A percentile compares a stretch with the other conserved stretches of the same genome.
Conservation (phyloP, 1,140 invertebrate species). For the Paraescarpia echinospica region DNA sequence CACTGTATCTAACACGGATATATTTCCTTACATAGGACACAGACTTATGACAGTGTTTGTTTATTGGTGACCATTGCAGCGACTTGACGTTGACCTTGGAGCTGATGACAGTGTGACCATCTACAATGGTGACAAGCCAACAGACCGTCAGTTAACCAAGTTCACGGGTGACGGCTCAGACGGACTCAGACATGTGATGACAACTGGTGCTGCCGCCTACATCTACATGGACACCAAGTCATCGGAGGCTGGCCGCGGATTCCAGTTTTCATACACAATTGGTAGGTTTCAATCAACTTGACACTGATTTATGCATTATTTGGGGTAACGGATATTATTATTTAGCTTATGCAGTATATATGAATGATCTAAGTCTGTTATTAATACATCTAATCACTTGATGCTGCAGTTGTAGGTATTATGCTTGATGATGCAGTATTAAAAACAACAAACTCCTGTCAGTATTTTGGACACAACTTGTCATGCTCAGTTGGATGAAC, state of each 20-base stretch:
- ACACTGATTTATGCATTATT: neutral
- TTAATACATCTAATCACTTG: too few relatives aligned
- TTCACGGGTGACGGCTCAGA: neutral
- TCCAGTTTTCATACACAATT: neutral
- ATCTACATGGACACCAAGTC: neutral
- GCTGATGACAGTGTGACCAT: neutral
- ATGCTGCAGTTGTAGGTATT: too few relatives aligned
- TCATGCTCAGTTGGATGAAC: too few relatives aligned
- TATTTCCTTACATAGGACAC: too few relatives aligned
- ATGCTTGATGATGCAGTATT: too few relatives aligned
- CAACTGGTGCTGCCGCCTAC: neutral
- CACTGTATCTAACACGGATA: too few relatives aligned
- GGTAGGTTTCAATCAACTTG: neutral
- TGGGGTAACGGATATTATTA: neutral
- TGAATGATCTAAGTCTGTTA: neutral
- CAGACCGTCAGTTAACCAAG: neutral
- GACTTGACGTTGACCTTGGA: neutral
- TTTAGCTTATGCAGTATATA: neutral
- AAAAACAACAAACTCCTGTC: too few relatives aligned
- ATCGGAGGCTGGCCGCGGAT: neutral
- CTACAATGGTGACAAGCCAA: neutral
- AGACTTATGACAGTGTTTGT: too few relatives aligned
- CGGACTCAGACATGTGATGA: neutral
- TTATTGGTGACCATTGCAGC: too few relatives aligned
- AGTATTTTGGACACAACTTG: too few relatives aligned